Base-by-base conservation (phyloP, 2,113 vertebrate species). In the Copsychus sechellarum region DNA sequence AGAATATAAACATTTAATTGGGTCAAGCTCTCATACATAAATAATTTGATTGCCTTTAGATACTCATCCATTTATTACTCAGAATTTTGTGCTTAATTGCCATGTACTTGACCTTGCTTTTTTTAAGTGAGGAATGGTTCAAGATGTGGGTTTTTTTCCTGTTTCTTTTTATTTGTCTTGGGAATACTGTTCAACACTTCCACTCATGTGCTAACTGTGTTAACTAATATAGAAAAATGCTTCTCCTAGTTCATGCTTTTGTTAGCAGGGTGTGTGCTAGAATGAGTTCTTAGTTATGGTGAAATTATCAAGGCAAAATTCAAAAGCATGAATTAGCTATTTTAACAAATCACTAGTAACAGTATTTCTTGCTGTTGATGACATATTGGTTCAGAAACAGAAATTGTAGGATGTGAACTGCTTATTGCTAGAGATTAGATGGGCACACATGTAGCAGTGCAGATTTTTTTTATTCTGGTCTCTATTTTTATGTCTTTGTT, bases 401-500 rank as follows among this genome's bases (percentile, higher is more conserved):
- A 90, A 90, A 80, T 29, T 78, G 34, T 40, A 45, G 33, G 62
- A 23, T 2, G 4, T 61, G 53, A 74, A 48, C 62, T 77, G 45
- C 47, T 38, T 57, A 0, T 79, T 78, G 58, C 31, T 51, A 62
- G 36, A 84, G 58, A 50, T 65, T 66, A 26, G 66, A 57, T 66
- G 78, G n/a, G 21, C 57, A 80, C 6, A 48, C 36, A 24, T 22
- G 18, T 74, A 77, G 70, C 15, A 8, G 6, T 47, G 64, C 72
- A 93, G 21, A 61, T 91, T 87, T 95, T 95, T 96, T 74, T 96
- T 72, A 88, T 81, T 88, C 33, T 90, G 45, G 5, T 71, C 18
- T 89, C 62, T 28, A 43, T 89, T 73, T 92, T 91, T 47, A 4
- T 97, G 48, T 90, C 89, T 96, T 92, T 97, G 40, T 87, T 93